Evolutionary conservation across 2,113 vertebrate species (phyloP).

Genomic region (Otolemur garnettii): DNA sequence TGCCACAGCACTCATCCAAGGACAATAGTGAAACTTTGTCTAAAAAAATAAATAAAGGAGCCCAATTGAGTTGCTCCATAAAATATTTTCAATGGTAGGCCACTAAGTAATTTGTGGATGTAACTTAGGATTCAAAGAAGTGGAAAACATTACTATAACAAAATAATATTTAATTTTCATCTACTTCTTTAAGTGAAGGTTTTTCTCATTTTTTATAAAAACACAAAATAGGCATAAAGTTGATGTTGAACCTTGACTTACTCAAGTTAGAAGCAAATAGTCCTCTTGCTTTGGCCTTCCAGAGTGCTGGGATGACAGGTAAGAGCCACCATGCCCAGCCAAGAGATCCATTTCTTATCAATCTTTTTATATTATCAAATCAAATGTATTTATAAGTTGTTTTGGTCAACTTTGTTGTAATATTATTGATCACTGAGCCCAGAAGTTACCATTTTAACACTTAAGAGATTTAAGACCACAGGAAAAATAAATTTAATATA

Average conservation of each 20-base stretch:
- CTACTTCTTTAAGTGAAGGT: neutral
- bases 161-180: constrained; percentile 45
- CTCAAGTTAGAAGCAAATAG: neutral
- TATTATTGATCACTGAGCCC: neutral
- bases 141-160: neutral
- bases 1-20: no score
- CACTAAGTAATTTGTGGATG: neutral
- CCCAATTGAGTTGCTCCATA: neutral
- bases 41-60: neutral
- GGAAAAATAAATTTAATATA: neutral
- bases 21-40: no score
- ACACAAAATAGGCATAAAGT: constrained; percentile 4
- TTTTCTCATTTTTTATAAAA: constrained; percentile 25
- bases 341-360: neutral
- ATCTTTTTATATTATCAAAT: neutral
- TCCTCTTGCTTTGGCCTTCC: no score
- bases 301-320: no score
- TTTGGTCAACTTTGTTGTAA: neutral
- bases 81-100: constrained; percentile 28
- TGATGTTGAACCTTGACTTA: neutral
- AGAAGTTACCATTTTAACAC: neutral
- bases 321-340: no score
- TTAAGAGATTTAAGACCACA: neutral
- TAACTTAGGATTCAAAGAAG: neutral
- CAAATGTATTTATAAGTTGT: neutral